Conservation (phyloP, 2,113 vertebrate species). For the Megaceryle torquata region DNA sequence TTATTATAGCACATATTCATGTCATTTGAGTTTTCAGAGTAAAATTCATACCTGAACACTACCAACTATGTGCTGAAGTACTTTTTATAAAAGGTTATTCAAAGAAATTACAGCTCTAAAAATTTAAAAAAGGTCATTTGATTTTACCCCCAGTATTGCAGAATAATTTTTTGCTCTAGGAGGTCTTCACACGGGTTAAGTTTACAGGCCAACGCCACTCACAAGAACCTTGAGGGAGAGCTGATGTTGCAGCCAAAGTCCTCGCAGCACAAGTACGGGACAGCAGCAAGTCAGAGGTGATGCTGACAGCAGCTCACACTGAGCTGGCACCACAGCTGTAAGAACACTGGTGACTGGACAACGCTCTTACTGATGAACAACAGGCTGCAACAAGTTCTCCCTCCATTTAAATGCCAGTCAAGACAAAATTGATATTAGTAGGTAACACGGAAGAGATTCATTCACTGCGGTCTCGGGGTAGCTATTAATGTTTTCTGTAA, state of each 20-base stretch:
- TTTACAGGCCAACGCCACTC: neutral
- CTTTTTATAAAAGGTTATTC: neutral
- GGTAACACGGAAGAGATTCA: neutral
- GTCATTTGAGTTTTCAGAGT: neutral
- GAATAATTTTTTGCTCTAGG: neutral
- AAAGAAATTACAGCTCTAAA: neutral
- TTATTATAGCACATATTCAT: neutral
- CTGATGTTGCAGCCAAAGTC: neutral
- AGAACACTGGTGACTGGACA: neutral
- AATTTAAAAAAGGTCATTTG: neutral
- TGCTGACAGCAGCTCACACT: rapidly evolving
- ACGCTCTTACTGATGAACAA: neutral
- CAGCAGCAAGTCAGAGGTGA: neutral
- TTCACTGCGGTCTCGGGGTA: neutral
- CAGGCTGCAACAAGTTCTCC: neutral
- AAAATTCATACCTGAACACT: neutral
- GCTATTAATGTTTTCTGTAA: neutral
- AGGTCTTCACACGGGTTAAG: no score
- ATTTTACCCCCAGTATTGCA: neutral
- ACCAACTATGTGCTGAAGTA: neutral
- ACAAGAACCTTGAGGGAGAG: neutral
- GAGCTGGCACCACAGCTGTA: neutral
- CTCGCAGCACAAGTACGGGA: neutral
- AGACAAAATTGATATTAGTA: neutral
- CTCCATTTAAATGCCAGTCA: neutral